Conservation (phyloP, 2,113 vertebrate species). For the Lipophrys pholis region DNA sequence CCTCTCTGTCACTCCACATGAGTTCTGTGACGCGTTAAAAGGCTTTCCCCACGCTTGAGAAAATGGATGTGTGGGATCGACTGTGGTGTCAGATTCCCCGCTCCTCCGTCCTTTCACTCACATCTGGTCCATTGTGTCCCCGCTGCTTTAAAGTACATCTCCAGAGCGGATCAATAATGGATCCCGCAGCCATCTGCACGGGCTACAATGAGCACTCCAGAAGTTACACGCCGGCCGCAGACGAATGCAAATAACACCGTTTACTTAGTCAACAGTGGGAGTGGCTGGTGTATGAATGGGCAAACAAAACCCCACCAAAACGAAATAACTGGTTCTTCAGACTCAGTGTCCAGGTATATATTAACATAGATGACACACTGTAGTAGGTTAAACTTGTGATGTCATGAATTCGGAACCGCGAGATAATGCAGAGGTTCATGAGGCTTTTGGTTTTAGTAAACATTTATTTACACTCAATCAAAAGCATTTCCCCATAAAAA, state of each 20-base stretch:
- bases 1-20: constrained; percentile 7
- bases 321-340: constrained; percentile 13
- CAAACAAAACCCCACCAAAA: constrained; percentile 23
- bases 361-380: not conserved
- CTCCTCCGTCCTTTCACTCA: constrained; percentile 13
- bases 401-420: no score
- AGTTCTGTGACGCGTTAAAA: constrained; percentile 30
- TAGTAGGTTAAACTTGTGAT: no score
- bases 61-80: constrained; percentile 50
- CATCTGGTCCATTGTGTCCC: constrained; percentile 50
- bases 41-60: constrained; percentile 27
- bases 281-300: constrained; percentile 10
- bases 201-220: constrained; percentile 38
- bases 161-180: constrained; percentile 63
- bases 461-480: no score
- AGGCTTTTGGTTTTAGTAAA: no score
- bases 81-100: constrained; percentile 56
- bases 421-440: no score
- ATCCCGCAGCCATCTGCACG: constrained; percentile 45
- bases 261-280: constrained; percentile 52
- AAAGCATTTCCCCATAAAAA: no score
- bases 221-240: constrained; percentile 35
- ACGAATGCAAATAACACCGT: constrained; percentile 49
- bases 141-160: constrained; percentile 60
- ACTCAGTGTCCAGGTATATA: not conserved